A percentile compares a stretch with the other conserved stretches of the same genome.
Evolutionary conservation across 1,140 invertebrate genomes (phyloP).

Genomic region (Megathymus violae): DNA sequence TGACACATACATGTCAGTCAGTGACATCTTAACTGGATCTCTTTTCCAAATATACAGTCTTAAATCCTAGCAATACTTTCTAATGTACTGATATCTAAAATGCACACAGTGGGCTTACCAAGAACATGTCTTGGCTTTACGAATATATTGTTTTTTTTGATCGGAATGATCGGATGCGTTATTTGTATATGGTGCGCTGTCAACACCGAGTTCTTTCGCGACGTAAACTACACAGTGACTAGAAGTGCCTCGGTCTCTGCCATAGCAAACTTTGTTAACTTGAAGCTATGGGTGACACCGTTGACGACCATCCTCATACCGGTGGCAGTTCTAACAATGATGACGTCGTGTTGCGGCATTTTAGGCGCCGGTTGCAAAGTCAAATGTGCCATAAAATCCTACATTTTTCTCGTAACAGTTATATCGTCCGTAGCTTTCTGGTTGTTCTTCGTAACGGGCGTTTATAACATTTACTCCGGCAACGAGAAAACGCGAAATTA

Average conservation of each 20-base stretch:
- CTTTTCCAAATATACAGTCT: slow-evolving; percentile 2
- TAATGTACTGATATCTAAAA: slow-evolving; percentile 41
- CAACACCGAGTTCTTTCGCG: slow-evolving; percentile 68
- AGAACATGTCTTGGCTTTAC: slow-evolving; percentile 73
- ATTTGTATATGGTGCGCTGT: slow-evolving; percentile 71
- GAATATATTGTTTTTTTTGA: slow-evolving; percentile 67
- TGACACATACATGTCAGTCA: slow-evolving; percentile 1
- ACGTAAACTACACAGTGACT: slow-evolving; percentile 69
- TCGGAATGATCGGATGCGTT: slow-evolving; percentile 51
- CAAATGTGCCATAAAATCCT: slow-evolving; percentile 70
- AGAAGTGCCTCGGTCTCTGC: slow-evolving; percentile 54
- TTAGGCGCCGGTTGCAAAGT: slow-evolving; percentile 67
- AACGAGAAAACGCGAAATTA: slow-evolving; percentile 57
- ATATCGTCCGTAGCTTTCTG: slow-evolving; percentile 58
- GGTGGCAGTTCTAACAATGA: slow-evolving; percentile 51
- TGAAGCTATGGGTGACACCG: slow-evolving; percentile 68
- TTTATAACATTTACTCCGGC: slow-evolving; percentile 69
- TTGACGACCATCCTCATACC: slow-evolving; percentile 63
- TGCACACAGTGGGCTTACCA: slow-evolving; percentile 70
- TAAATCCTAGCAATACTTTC: slow-evolving; percentile 1
- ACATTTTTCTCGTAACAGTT: slow-evolving; percentile 65
- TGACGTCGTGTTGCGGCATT: slow-evolving; percentile 72
- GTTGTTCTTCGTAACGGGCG: slow-evolving; percentile 63
- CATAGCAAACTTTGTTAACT: slow-evolving; percentile 64
- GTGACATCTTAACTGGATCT: slow-evolving; percentile 4